Conservation (phyloP, 2,888 invertebrate species). For the Ferdinandea cuprea region DNA sequence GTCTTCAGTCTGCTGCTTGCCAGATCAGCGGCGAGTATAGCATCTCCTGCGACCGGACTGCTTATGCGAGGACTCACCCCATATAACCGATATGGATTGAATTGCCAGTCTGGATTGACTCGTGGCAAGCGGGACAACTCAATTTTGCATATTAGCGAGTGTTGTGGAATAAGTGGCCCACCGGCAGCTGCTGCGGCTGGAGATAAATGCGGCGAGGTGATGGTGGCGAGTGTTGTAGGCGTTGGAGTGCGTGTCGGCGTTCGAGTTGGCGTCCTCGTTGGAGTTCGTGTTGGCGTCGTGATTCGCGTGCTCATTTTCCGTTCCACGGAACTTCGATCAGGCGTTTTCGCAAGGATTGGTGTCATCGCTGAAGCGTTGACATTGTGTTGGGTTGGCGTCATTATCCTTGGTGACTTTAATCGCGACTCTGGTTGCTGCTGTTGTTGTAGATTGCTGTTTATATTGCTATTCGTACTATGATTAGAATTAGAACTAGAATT, state of each 20-base stretch:
- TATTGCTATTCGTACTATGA: slow-evolving; percentile 70
- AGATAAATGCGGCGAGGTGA: slow-evolving; percentile 63
- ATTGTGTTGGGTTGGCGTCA: slow-evolving; percentile 66
- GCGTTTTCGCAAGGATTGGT: slow-evolving; percentile 59
- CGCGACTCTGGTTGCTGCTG: slow-evolving; percentile 66
- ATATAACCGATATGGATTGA: slow-evolving; percentile 78
- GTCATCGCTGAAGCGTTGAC: slow-evolving; percentile 45
- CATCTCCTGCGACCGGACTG: slow-evolving; percentile 70
- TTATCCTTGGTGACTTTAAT: slow-evolving; percentile 76
- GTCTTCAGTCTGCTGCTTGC: slow-evolving; percentile 57
- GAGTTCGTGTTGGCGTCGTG: slow-evolving; percentile 77
- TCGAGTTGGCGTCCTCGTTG: slow-evolving; percentile 77
- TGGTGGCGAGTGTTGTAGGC: slow-evolving; percentile 71
- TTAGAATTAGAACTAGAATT: slow-evolving; percentile 71
- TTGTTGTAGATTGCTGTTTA: slow-evolving; percentile 40
- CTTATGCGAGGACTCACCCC: slow-evolving; percentile 75
- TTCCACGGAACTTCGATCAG: slow-evolving; percentile 76
- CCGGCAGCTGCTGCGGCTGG: slow-evolving; percentile 69
- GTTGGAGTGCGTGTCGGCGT: slow-evolving; percentile 80
- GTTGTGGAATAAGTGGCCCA: slow-evolving; percentile 47
- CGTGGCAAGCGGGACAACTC: slow-evolving; percentile 80
- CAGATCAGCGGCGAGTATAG: slow-evolving; percentile 65
- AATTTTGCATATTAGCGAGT: slow-evolving; percentile 81
- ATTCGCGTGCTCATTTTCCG: slow-evolving; percentile 76
- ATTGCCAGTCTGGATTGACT: slow-evolving; percentile 79